Evolutionary conservation across 2,797 vertebrate species (phyloP).

Genomic region (Pseudomugil tenellus): DNA sequence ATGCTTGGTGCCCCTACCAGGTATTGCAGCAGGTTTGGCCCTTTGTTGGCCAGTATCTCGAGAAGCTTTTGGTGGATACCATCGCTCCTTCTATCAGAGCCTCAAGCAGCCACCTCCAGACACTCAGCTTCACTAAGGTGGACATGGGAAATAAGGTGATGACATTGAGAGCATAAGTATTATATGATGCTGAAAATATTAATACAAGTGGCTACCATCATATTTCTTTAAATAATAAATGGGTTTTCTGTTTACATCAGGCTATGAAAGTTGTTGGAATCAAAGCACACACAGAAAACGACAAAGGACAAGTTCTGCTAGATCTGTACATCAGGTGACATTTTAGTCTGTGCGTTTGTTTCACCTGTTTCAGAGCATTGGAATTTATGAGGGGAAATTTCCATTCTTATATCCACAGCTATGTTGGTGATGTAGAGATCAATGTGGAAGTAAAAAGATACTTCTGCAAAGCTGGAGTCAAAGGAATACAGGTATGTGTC

Average conservation of each 20-base stretch:
- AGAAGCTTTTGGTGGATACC: slow-evolving; percentile 91
- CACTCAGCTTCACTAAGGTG: slow-evolving; percentile 90
- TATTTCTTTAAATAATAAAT: slow-evolving; percentile 18
- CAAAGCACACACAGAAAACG: slow-evolving; percentile 89
- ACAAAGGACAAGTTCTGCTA: slow-evolving; percentile 90
- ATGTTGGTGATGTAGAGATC: slow-evolving; percentile 91
- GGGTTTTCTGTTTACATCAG: slow-evolving; percentile 66
- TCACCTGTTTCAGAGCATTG: background rate
- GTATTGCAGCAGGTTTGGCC: slow-evolving; percentile 94
- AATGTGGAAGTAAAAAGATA: slow-evolving; percentile 95
- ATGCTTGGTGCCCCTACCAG: slow-evolving; percentile 63
- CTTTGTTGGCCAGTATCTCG: slow-evolving; percentile 91
- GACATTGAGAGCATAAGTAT: background rate
- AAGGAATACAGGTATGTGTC: slow-evolving; percentile 90
- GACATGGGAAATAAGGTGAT: slow-evolving; percentile 92
- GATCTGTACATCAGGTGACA: slow-evolving; percentile 92
- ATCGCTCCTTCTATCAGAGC: slow-evolving; percentile 90
- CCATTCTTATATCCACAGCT: slow-evolving; percentile 76
- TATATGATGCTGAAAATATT: background rate
- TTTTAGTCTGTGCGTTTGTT: background rate
- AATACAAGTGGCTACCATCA: background rate
- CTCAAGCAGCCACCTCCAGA: slow-evolving; percentile 90
- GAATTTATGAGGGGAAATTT: background rate
- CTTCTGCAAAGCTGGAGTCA: slow-evolving; percentile 95
- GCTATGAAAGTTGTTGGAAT: slow-evolving; percentile 92